phyloP scores from a whole-genome alignment of 2,113 vertebrate genomes.

The Pelusios castaneus region DNA sequence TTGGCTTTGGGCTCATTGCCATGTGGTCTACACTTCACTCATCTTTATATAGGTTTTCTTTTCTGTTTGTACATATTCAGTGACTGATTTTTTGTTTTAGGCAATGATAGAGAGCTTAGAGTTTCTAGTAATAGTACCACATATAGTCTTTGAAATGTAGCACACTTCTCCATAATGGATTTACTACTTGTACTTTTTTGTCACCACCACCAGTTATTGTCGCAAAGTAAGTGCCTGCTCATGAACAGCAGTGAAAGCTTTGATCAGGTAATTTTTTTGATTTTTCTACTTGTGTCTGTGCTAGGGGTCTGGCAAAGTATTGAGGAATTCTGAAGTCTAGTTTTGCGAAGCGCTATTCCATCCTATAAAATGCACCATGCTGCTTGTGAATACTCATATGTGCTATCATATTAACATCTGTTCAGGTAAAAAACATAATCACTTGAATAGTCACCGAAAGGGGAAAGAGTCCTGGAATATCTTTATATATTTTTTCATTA shows the following conservation, averaged over 20 bases:
- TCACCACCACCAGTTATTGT: not conserved
- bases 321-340: not conserved
- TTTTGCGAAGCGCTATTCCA: not conserved
- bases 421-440: not conserved
- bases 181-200: not conserved
- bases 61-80: not conserved
- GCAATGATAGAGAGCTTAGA: not conserved
- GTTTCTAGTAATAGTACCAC: not conserved
- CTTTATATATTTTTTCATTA: not conserved
- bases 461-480: not conserved
- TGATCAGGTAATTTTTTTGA: not conserved
- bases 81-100: not conserved
- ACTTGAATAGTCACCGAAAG: not conserved
- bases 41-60: not conserved
- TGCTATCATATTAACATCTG: not conserved
- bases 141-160: not conserved
- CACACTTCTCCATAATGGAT: not conserved
- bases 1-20: not conserved
- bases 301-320: not conserved
- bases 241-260: not conserved
- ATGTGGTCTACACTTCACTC: not conserved
- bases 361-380: not conserved
- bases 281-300: not conserved
- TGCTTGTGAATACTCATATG: not conserved
- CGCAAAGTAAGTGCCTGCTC: not conserved